Evolutionary conservation across 37 sponge, comb jelly and placozoan species (phyloP), one percentile per base, ranked within the genome.

Genomic region (Bolinopsis microptera): DNA sequence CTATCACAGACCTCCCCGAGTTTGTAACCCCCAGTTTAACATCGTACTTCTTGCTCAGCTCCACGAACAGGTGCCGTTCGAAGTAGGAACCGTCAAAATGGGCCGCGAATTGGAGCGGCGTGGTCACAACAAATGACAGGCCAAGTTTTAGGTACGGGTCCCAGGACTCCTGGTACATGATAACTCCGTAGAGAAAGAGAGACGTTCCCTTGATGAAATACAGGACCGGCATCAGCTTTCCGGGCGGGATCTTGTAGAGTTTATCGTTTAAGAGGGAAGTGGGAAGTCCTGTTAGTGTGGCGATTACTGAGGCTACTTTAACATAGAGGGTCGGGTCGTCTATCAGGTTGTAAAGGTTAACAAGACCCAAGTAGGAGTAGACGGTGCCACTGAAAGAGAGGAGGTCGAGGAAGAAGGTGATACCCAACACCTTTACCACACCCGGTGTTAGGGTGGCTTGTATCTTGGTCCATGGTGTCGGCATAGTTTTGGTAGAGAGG

Each of bases 131-230:
- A n/a, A 72, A 72, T 5, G 31, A 5, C 31, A 72, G 26, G 31
- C 26, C 75, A 8, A 72, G 31, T 28, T 28, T 72, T n/a, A 30
- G 26, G 31, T 72, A n/a, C 13, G 31, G 31, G 31, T 28, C 31
- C 75, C 75, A 72, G 31, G 26, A 28, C n/a, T n/a, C 26, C 75
- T 72, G 75, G 26, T 72, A 72, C 75, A 72, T 72, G 75, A 72
- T 28, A 72, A n/a, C 26, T 8, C 75, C 75, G 75, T 72, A 72
- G 75, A 28, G 31, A 28, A 72, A 72, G 75, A 72, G 31, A 72
- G 31, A 72, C 31, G 31, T 30, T 30, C 75, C 75, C 75, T 72
- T 72, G 3, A 72, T 21, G 26, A 72, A 30, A n/a, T 72, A 72
- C 31, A 72, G 75, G 18, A 21, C 31, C 5, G 75, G 75, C 31